phyloP scores from a whole-genome alignment of 2,113 vertebrate species.

The Strix uralensis region DNA sequence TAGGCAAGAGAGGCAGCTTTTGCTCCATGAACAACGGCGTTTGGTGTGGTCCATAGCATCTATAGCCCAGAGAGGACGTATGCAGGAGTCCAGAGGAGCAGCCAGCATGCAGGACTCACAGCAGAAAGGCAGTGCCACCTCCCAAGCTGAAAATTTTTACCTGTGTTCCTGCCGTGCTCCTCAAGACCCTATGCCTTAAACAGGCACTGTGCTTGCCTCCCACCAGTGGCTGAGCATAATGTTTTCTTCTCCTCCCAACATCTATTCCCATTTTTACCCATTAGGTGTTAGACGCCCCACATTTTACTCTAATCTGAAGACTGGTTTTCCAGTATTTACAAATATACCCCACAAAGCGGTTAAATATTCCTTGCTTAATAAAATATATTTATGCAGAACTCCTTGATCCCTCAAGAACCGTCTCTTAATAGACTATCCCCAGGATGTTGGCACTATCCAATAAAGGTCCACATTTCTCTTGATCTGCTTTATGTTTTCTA shows the following conservation, averaged over 20 bases:
- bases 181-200: background rate
- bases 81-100: fast-evolving
- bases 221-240: fast-evolving
- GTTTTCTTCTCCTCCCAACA: background rate
- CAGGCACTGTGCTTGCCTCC: background rate
- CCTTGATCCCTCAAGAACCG: background rate
- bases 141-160: background rate
- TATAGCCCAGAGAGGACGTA: background rate
- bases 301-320: background rate
- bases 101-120: background rate
- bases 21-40: fast-evolving
- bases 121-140: background rate
- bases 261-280: background rate
- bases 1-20: background rate
- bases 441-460: background rate
- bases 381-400: background rate
- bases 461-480: background rate
- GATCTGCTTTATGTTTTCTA: background rate
- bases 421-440: background rate
- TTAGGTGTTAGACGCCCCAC: background rate
- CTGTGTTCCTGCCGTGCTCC: background rate
- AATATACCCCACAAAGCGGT: background rate
- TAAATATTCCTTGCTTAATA: background rate
- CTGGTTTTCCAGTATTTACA: background rate
- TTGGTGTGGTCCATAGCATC: background rate